These are phyloP conservation scores for Parazoanthus swiftii DNA, from an alignment of 92 coral and sea anemone species.

Conservation along the genomic window DNA sequence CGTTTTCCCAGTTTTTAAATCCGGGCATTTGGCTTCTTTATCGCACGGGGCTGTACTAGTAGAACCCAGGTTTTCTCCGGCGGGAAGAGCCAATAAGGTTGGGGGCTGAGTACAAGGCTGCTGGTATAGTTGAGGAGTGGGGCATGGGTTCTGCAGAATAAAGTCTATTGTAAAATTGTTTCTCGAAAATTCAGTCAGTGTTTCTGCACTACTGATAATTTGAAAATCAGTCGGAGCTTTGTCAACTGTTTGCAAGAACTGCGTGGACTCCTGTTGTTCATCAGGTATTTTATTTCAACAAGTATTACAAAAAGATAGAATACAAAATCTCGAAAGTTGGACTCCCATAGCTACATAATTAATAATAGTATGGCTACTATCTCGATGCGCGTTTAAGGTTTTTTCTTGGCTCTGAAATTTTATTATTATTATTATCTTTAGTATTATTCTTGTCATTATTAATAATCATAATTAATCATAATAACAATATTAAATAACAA, in stretches of 20 bases:
- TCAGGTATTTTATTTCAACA: too few species aligned
- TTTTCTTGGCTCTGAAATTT: too few species aligned
- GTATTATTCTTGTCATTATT: too few species aligned
- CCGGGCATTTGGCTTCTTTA: not conserved
- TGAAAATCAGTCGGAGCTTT: not conserved
- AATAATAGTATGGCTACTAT: too few species aligned
- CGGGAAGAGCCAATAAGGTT: slow-evolving; percentile 21
- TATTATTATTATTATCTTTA: too few species aligned
- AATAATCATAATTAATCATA: too few species aligned
- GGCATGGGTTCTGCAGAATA: not conserved
- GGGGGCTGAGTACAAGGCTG: not conserved
- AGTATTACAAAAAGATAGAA: too few species aligned
- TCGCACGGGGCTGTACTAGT: not conserved
- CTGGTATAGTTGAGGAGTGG: slow-evolving; percentile 5
- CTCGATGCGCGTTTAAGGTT: too few species aligned
- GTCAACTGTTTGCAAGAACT: not conserved
- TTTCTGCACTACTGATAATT: not conserved
- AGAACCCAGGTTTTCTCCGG: slow-evolving; percentile 22
- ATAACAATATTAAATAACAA: too few species aligned
- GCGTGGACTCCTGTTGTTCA: not conserved
- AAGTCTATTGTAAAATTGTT: not conserved
- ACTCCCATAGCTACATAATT: too few species aligned
- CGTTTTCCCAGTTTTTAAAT: not conserved
- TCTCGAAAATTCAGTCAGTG: not conserved
- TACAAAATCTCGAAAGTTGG: too few species aligned